Evolutionary conservation across 2,113 vertebrate species (phyloP).

Genomic region (Pangasianodon gigas): DNA sequence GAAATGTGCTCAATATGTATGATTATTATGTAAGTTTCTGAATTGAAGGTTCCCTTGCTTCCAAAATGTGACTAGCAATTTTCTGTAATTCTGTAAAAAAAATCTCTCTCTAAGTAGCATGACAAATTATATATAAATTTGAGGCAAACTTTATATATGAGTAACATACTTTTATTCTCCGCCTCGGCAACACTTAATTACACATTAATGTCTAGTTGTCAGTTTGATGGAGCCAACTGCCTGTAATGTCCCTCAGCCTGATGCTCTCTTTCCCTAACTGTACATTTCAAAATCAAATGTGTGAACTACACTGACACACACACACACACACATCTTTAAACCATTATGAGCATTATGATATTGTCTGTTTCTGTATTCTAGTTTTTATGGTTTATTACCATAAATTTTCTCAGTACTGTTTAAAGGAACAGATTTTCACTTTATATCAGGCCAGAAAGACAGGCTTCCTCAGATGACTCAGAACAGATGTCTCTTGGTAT

Average conservation of each 20-base stretch:
- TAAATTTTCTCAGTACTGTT: not conserved
- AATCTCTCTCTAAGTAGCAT: not conserved
- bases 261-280: not conserved
- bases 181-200: conserved; percentile 5
- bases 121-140: not conserved
- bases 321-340: not conserved
- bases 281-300: conserved; percentile 13
- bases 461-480: not conserved
- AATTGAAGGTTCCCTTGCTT: not conserved
- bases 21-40: not conserved
- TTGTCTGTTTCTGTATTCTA: not conserved
- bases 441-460: not conserved
- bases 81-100: not conserved
- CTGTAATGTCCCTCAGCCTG: not conserved
- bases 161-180: not conserved
- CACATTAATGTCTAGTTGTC: conserved; percentile 14
- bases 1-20: not conserved
- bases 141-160: not conserved
- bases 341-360: not conserved
- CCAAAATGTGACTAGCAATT: not conserved
- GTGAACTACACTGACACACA: not conserved
- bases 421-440: not conserved
- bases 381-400: not conserved
- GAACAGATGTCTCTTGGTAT: not conserved
- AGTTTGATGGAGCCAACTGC: not conserved